Evolutionary conservation across 2,888 invertebrate genomes (phyloP), one percentile per base, ranked within the genome.

Genomic region (Caenorhabditis auriculariae): DNA sequence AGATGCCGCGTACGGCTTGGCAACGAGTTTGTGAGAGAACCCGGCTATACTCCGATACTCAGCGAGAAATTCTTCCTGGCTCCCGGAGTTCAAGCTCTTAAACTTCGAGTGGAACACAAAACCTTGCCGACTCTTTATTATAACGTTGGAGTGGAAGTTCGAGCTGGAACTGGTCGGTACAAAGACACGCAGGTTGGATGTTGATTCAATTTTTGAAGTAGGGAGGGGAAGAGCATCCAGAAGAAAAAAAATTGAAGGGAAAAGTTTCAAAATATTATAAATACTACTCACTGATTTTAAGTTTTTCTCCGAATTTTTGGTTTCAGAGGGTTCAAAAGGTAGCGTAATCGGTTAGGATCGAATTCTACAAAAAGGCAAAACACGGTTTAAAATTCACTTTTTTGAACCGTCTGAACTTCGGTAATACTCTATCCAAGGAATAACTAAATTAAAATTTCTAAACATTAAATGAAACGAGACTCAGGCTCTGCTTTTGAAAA

Each of bases 171-270:
- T 74, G 73, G 73, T 37, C 87, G 90, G 74, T 93, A 95, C 85
- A 87, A 90, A 7, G 88, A 89, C 79, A 94, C 95, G 28, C 90
- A 89, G 82, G n/a, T n/a, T n/a, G n/a, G n/a, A n/a, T n/a, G n/a
- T n/a, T n/a, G n/a, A n/a, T n/a, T n/a, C n/a, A n/a, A n/a, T n/a
- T n/a, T n/a, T n/a, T n/a, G n/a, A n/a, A n/a, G 54, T 54, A 15
- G n/a, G 23, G 12, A 7, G 44, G 24, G 7, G 9, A n/a, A n/a
- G n/a, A n/a, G n/a, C n/a, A n/a, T n/a, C n/a, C n/a, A n/a, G n/a
- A n/a, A n/a, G n/a, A n/a, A 9, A 27, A 43, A n/a, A 15, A 21
- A 23, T 23, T 23, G 12, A 12, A 43, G 21, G 23, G 44, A 39
- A n/a, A n/a, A n/a, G 41, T 15, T 17, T 15, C 15, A n/a, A n/a